These are phyloP conservation scores for Urocynchramus pylzowi DNA, from an alignment of 2,113 vertebrate genomes.

Conservation along the genomic window DNA sequence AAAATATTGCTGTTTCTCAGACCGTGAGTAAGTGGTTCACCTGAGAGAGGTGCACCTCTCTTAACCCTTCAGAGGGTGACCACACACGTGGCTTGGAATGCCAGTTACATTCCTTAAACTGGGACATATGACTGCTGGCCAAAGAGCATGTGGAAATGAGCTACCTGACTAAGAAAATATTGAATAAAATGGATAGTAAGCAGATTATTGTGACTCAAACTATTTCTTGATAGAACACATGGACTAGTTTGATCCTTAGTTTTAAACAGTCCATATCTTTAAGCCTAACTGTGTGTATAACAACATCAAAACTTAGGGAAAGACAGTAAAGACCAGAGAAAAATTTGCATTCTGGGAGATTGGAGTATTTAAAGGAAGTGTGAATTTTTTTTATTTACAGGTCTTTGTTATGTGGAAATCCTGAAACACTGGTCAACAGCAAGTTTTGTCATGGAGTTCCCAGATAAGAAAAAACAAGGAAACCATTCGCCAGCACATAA, in stretches of 20 bases:
- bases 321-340: background rate
- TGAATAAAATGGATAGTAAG: background rate
- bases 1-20: background rate
- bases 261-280: background rate
- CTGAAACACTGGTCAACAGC: background rate
- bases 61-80: background rate
- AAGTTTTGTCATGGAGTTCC: background rate
- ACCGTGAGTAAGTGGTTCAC: background rate
- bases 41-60: background rate
- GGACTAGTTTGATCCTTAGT: background rate
- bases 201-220: background rate
- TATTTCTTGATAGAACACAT: background rate
- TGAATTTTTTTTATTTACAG: background rate
- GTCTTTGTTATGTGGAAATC: background rate
- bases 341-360: background rate
- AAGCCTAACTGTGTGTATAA: background rate
- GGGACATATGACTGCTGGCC: background rate
- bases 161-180: background rate
- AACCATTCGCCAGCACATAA: background rate
- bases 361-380: background rate
- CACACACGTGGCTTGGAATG: background rate
- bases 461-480: background rate
- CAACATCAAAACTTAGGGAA: background rate
- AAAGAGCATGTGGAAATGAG: background rate
- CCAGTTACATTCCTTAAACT: background rate